phyloP scores from a whole-genome alignment of 2,113 vertebrate genomes.

The Spheniscus mendiculus region DNA sequence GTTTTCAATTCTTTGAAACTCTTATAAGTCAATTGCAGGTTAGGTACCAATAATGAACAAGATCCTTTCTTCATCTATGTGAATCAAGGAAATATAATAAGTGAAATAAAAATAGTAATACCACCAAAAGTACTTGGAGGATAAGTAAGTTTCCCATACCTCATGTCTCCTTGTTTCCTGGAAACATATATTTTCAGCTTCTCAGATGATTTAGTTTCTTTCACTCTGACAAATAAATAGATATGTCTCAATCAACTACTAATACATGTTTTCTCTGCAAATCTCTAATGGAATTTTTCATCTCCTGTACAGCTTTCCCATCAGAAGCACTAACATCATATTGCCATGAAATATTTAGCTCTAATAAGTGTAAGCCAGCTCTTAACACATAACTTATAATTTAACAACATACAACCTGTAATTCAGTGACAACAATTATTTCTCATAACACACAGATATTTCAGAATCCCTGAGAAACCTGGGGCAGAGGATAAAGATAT shows the following conservation, averaged over 20 bases:
- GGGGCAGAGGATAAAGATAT: background rate
- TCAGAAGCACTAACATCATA: background rate
- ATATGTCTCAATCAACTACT: background rate
- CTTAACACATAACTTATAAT: background rate
- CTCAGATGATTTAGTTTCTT: background rate
- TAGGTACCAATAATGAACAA: background rate
- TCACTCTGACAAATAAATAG: background rate
- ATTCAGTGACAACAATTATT: background rate
- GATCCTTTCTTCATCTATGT: background rate
- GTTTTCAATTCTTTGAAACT: slow-evolving; percentile 3
- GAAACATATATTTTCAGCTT: background rate
- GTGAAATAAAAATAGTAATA: background rate
- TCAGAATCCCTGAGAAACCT: background rate
- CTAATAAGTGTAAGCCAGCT: background rate
- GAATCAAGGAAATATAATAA: background rate
- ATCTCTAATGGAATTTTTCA: background rate
- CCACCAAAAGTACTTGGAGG: background rate
- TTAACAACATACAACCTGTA: background rate
- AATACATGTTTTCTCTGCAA: background rate
- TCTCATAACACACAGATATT: background rate
- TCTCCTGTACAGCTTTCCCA: background rate
- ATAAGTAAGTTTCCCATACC: background rate
- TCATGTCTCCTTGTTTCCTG: background rate
- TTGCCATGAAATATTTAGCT: background rate
- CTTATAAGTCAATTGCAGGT: background rate